Base-by-base conservation (phyloP, 2,888 invertebrate genomes). In the Coelopa pilipes region DNA sequence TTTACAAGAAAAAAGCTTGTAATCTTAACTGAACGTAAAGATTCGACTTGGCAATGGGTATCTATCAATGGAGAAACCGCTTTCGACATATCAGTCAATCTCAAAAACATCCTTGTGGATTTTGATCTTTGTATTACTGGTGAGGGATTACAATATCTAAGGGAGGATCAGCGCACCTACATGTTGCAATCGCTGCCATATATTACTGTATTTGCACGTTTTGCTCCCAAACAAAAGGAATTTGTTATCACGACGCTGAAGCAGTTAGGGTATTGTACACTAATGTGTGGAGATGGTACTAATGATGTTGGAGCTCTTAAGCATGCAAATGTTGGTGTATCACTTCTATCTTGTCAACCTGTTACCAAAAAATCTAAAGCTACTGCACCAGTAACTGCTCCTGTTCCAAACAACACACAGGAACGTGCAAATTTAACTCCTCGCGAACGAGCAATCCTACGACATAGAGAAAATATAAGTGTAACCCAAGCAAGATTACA, bases 251-350 rank as follows among this genome's bases (percentile, higher is more conserved):
- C 96, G 11, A 92, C 94, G 5, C 88, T 99, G 70, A 98, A 97
- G 85, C 90, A 92, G 19, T 81, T 87, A 0, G 99, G 99, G 5
- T 96, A 92, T 83, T 92, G 92, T 4, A 97, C 98, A 0, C 89
- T 99, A 1, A 99, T 99, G 99, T 99, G 99, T 85, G 99, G 99
- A 1, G 99, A 99, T 89, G 99, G 99, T 72, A 99, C 99, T 1
- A 99, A 99, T 87, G 99, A 99, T 88, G 99, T 99, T 13, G 99
- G 99, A 19, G 98, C 98, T 5, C 89, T 99, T 68, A 99, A 99
- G 88, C 99, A 99, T 88, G 98, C 99, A 49, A 94, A 99, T 88
- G 98, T 92, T n/a, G 97, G 97, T 65, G 97, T 97, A 19, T 97
- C 97, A 0, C 93, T 97, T 81, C 87, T 97, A 65, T 93, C 96